These are phyloP conservation scores for Pristionchus maxplancki DNA, from an alignment of 2,888 invertebrate genomes.

Conservation along the genomic window DNA sequence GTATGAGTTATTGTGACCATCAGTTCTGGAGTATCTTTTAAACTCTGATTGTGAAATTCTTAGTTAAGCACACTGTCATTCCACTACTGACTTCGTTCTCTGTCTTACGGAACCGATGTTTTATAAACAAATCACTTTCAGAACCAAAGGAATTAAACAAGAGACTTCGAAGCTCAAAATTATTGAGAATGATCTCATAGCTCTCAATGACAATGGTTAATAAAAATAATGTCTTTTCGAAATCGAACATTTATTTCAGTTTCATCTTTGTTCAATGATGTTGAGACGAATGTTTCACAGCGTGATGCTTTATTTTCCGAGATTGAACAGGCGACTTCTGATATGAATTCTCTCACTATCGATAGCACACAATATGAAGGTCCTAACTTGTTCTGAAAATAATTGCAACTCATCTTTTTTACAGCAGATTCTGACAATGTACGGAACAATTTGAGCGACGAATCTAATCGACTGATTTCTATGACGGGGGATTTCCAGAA, in stretches of 20 bases:
- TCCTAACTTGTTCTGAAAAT: background rate
- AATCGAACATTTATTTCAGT: background rate
- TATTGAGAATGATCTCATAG: background rate
- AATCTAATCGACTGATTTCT: background rate
- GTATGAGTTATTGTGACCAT: too few relatives aligned
- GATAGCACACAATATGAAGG: background rate
- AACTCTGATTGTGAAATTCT: too few relatives aligned
- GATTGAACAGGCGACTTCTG: background rate
- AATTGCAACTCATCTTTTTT: background rate
- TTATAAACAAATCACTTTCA: too few relatives aligned
- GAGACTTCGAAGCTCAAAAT: background rate
- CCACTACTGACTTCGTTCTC: too few relatives aligned
- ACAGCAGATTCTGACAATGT: background rate
- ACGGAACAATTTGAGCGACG: too few relatives aligned
- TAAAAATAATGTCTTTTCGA: background rate
- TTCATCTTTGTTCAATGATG: background rate
- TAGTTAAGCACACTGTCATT: too few relatives aligned
- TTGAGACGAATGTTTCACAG: background rate
- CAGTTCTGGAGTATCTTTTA: too few relatives aligned
- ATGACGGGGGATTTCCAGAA: background rate
- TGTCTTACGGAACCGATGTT: too few relatives aligned
- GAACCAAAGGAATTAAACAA: slow-evolving; percentile 6
- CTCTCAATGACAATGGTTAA: background rate
- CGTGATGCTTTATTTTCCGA: slow-evolving; percentile 1
- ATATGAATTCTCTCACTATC: slow-evolving; percentile 2